Base-by-base conservation (phyloP, 64 coral and sea anemone genomes). In the Actinia equina region DNA sequence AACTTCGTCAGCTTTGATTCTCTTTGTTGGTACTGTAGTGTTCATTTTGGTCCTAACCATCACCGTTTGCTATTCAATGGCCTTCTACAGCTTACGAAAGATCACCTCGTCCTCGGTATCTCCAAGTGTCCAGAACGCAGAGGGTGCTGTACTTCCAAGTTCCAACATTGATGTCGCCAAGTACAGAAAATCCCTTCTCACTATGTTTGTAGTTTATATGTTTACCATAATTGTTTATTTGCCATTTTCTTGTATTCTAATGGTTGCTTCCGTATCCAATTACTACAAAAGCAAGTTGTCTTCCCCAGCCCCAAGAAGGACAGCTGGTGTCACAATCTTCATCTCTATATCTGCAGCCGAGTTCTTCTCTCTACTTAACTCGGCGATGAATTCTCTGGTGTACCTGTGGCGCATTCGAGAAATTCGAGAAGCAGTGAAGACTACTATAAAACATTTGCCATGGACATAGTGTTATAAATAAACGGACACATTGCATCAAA, bases 291-390 rank as follows among this genome's bases (percentile, higher is more conserved):
- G n/a, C n/a, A n/a, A n/a, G n/a, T n/a, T n/a, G n/a, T n/a, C n/a
- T n/a, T n/a, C n/a, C 45, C 18, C 71, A 16, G 61, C 63, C 52
- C 17, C 52, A 5, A 43, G 19, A 3, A 8, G 2, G 43, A 5
- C 16, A 51, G 20, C 3, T 17, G 6, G 44, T 17, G 0, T 45
- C 6, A 3, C 1, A 52, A 49, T 64, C 43, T n/a, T 63, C 1
- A 5, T 49, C 30, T 71, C 13, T 14, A 7, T 18, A 23, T 55
- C 44, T 42, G 85, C 71, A 49, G 9, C 71, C 7, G 1, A 71
- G 43, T 9, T 86, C 44, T 86, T 86, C 52, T 16, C n/a, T n/a
- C n/a, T n/a, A n/a, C n/a, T 17, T 37, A 86, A 86, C 45, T 71
- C 62, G 11, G 5, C 41, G 23, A 5, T 70, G 20, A 86, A 86